These are phyloP conservation scores for Corythaixoides concolor DNA, from an alignment of 2,113 vertebrate species.

Conservation along the genomic window DNA sequence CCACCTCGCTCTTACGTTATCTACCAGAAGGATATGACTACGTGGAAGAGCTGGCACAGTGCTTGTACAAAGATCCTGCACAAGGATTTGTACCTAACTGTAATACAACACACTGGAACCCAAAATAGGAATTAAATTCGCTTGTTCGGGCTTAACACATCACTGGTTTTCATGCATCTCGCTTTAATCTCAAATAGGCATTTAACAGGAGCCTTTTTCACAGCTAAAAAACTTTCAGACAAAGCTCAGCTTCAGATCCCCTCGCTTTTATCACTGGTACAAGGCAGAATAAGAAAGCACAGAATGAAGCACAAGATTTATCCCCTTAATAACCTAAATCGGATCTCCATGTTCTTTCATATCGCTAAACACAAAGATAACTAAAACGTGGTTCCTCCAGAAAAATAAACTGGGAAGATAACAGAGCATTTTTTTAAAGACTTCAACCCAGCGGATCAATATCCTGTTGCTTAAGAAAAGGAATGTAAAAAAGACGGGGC, in stretches of 20 bases:
- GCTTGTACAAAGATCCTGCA: neutral
- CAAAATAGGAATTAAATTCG: neutral
- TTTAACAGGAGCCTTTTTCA: slow-evolving; percentile 34
- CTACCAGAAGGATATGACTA: neutral
- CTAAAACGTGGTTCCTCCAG: slow-evolving; percentile 7
- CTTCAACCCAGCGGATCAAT: slow-evolving; percentile 47
- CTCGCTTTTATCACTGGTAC: slow-evolving; percentile 1
- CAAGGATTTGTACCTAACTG: neutral
- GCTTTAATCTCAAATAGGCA: slow-evolving; percentile 26
- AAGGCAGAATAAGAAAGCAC: neutral
- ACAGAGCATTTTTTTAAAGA: neutral
- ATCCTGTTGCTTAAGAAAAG: slow-evolving; percentile 50
- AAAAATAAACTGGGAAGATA: slow-evolving; percentile 18
- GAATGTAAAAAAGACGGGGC: slow-evolving; percentile 8
- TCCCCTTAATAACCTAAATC: slow-evolving; percentile 31
- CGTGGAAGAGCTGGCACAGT: neutral
- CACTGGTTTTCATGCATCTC: neutral
- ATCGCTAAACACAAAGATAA: neutral
- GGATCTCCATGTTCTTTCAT: slow-evolving; percentile 27
- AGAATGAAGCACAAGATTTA: slow-evolving; percentile 39
- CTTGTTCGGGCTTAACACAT: neutral
- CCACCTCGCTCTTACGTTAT: neutral
- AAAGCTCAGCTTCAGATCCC: slow-evolving; percentile 11
- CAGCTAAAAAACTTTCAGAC: slow-evolving; percentile 18
- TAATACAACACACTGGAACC: neutral